A percentile compares a stretch with the other conserved stretches of the same genome.
Evolutionary conservation across 2,113 vertebrate species (phyloP).

Genomic region (Mustelus asterias): DNA sequence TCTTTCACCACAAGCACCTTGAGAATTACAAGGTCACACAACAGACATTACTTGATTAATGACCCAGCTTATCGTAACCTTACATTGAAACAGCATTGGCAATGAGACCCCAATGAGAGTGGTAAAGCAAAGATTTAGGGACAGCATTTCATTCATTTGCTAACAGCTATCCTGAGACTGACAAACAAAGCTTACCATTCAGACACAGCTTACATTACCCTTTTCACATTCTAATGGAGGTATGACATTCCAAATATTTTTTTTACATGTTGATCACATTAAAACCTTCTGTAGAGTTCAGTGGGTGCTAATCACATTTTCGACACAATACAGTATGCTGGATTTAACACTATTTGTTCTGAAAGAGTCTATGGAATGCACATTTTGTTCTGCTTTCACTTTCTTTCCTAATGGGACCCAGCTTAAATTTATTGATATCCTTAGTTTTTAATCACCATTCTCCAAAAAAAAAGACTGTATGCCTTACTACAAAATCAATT

Average conservation of each 20-base stretch:
- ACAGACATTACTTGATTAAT: slow-evolving; percentile 36
- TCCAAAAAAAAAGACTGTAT: not conserved
- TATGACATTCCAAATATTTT: not conserved
- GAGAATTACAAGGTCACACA: slow-evolving; percentile 34
- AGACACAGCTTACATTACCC: not conserved
- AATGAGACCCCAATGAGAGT: not conserved
- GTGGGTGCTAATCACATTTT: too few species aligned
- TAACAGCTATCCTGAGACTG: not conserved
- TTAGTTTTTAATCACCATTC: not conserved
- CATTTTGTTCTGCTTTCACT: not conserved
- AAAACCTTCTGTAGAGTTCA: not conserved
- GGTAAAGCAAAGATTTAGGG: not conserved
- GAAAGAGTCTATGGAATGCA: too few species aligned
- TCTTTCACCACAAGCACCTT: slow-evolving; percentile 35
- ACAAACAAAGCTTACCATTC: not conserved
- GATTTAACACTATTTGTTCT: not conserved
- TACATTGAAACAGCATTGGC: not conserved
- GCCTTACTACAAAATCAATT: not conserved
- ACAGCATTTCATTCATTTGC: not conserved
- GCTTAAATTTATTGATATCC: not conserved
- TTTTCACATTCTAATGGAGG: not conserved
- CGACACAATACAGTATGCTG: not conserved
- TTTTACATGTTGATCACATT: not conserved
- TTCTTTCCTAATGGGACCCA: not conserved
- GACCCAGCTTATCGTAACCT: slow-evolving; percentile 30